Percentiles rank a stretch among this genome's conserved stretches.
phyloP scores from a whole-genome alignment of 2,797 vertebrate species.

The Cossypha niveicapilla region DNA sequence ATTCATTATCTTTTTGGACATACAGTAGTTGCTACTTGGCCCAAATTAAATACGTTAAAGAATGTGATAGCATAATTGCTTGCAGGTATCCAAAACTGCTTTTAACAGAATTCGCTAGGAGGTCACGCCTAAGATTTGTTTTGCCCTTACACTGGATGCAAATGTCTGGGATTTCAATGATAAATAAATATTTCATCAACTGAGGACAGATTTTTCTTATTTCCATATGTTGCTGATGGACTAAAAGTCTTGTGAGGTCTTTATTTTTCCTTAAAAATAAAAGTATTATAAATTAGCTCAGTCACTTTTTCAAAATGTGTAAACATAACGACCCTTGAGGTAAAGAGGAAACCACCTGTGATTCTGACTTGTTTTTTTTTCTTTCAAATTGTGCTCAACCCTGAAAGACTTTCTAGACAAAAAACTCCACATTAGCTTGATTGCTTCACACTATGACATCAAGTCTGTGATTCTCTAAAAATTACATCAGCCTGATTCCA shows the following conservation, averaged over 20 bases:
- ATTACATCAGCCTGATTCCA: background rate
- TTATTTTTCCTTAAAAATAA: slow-evolving; percentile 11
- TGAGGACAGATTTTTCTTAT: slow-evolving; percentile 23
- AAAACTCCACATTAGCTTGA: slow-evolving; percentile 41
- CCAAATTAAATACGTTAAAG: slow-evolving; percentile 76
- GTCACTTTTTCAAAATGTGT: slow-evolving; percentile 6
- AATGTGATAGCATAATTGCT: slow-evolving; percentile 79
- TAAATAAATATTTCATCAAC: slow-evolving; percentile 59
- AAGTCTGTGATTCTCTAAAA: slow-evolving; percentile 11
- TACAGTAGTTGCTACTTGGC: slow-evolving; percentile 71
- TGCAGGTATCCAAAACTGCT: slow-evolving; percentile 73
- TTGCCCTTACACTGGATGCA: slow-evolving; percentile 32
- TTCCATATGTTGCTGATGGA: background rate
- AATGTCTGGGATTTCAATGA: slow-evolving; percentile 50
- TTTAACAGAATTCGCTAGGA: slow-evolving; percentile 66
- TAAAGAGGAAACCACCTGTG: background rate
- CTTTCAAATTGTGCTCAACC: background rate
- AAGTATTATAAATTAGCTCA: background rate
- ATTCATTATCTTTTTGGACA: slow-evolving; percentile 81
- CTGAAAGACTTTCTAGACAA: slow-evolving; percentile 5
- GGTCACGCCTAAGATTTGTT: slow-evolving; percentile 53
- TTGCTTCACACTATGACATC: background rate
- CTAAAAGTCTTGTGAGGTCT: slow-evolving; percentile 35
- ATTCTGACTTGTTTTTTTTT: background rate
- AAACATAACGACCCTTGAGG: background rate